These are phyloP conservation scores for Philypnodon macrostomus DNA, from an alignment of 2,797 vertebrate genomes.

Conservation along the genomic window DNA sequence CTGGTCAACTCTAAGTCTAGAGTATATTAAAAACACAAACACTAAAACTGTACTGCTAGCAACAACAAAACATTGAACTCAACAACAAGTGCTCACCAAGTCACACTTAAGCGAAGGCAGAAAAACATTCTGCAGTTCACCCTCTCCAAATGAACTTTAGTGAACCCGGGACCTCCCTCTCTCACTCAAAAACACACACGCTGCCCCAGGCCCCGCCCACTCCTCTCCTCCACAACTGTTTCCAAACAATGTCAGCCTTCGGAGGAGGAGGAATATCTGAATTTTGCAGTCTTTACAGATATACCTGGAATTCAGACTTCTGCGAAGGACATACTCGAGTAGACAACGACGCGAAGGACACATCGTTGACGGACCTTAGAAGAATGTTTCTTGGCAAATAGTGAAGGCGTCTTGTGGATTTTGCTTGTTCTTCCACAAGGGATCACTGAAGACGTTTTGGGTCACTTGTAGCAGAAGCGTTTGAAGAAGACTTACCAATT, in stretches of 20 bases:
- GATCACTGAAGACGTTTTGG: neutral
- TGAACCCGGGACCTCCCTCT: constrained; percentile 15
- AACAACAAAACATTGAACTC: neutral
- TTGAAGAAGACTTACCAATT: neutral
- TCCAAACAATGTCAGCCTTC: constrained; percentile 36
- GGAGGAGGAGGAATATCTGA: constrained; percentile 8
- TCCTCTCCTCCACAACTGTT: constrained; percentile 38
- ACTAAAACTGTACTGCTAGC: neutral
- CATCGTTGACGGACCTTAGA: neutral
- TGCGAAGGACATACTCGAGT: neutral
- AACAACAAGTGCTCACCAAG: neutral
- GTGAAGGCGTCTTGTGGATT: neutral
- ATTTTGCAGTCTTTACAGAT: neutral
- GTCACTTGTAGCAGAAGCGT: neutral
- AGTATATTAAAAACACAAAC: neutral
- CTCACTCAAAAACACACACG: constrained; percentile 16
- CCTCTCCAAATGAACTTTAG: constrained; percentile 21
- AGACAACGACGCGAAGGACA: neutral
- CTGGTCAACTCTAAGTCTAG: neutral
- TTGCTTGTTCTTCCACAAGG: neutral
- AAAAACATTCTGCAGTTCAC: constrained; percentile 1
- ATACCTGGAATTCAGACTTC: neutral
- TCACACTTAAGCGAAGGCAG: neutral
- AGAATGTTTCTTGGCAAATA: neutral
- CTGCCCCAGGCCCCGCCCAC: constrained; percentile 21